Conservation (phyloP, 2,113 vertebrate species). For the Entelurus aequoreus region DNA sequence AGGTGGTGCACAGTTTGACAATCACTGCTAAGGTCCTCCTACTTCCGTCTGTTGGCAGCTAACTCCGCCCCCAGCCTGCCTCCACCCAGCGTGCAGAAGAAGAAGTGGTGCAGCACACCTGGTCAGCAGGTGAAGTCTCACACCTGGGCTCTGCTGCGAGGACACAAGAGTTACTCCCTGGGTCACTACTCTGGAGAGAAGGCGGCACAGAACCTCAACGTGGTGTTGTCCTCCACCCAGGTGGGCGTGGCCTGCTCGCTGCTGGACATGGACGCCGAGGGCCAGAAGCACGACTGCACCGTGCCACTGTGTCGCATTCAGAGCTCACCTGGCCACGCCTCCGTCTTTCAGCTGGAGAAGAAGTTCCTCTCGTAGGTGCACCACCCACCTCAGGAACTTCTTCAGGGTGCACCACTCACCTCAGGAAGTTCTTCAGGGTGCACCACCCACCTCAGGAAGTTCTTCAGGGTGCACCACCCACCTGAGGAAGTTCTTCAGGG, state of each 20-base stretch:
- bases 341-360: conserved; percentile 83
- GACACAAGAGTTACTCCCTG: conserved; percentile 71
- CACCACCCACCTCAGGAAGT: no score
- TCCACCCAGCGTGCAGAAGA: conserved; percentile 52
- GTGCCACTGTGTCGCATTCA: conserved; percentile 84
- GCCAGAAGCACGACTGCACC: conserved; percentile 83
- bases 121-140: conserved; percentile 71
- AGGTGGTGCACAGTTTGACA: no score
- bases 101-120: conserved; percentile 52
- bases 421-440: no score
- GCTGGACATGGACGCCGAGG: conserved; percentile 82
- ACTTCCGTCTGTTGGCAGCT: conserved; percentile 37
- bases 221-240: conserved; percentile 52
- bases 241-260: conserved; percentile 75
- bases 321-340: conserved; percentile 68
- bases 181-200: conserved; percentile 62
- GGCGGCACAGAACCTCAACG: conserved; percentile 49
- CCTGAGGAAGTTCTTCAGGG: no score
- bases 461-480: no score
- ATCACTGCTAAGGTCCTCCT: background rate
- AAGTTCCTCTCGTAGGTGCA: conserved; percentile 77
- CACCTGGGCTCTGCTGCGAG: conserved; percentile 68
- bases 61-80: conserved; percentile 53
- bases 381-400: no score
- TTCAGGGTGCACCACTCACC: no score